A percentile compares a stretch with the other conserved stretches of the same genome.
These are phyloP conservation scores for Ciconia boyciana DNA, from an alignment of 2,113 vertebrate species.

Conservation along the genomic window DNA sequence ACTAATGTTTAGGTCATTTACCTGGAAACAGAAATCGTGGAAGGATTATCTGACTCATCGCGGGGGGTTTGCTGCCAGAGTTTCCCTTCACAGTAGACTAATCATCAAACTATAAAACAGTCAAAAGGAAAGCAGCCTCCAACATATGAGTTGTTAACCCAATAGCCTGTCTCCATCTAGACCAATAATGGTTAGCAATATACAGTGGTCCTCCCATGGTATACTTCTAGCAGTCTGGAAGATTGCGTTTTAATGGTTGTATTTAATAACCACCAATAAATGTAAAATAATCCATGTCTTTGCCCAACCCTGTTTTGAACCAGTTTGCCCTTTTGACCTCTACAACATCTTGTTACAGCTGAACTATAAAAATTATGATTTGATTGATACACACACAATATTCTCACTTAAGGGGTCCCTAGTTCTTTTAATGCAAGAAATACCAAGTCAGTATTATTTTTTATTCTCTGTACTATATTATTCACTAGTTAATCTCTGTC, in stretches of 20 bases:
- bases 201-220: neutral
- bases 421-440: neutral
- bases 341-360: neutral
- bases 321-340: neutral
- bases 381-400: neutral
- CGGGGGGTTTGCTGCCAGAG: neutral
- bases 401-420: neutral
- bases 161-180: neutral
- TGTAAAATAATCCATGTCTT: neutral
- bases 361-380: neutral
- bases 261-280: neutral
- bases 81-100: neutral
- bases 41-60: neutral
- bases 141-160: neutral
- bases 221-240: neutral
- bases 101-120: neutral
- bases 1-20: neutral
- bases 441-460: neutral
- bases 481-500: neutral
- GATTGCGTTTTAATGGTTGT: neutral
- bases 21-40: neutral
- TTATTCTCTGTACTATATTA: neutral
- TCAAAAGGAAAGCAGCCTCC: neutral
- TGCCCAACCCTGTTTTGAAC: neutral
- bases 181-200: neutral